These are phyloP conservation scores for Pomacea canaliculata DNA, from an alignment of 2,888 invertebrate species.

Conservation along the genomic window DNA sequence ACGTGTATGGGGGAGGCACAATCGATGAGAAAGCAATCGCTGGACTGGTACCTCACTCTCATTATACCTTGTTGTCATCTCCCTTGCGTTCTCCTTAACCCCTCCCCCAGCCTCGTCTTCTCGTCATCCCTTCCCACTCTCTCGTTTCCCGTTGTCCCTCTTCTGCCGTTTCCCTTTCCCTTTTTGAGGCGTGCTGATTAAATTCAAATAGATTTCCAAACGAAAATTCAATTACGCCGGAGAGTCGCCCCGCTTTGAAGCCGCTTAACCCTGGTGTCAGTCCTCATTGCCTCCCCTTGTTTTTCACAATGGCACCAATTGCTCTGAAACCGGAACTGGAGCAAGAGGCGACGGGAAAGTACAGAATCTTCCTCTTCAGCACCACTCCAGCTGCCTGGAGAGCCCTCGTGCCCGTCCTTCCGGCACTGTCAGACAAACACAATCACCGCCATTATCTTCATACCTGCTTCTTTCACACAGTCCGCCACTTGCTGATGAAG, in stretches of 20 bases:
- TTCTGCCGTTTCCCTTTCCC: not conserved
- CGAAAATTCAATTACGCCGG: conserved; percentile 25
- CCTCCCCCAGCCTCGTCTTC: not conserved
- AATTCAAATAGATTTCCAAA: conserved; percentile 23
- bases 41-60: not conserved
- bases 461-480: conserved; percentile 9
- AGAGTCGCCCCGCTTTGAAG: conserved; percentile 19
- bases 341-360: not conserved
- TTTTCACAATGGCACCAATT: conserved; percentile 17
- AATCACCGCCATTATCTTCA: conserved; percentile 7
- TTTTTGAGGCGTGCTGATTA: conserved; percentile 17
- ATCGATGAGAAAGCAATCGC: not conserved
- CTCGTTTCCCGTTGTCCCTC: not conserved
- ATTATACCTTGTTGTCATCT: not conserved
- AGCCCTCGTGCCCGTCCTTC: not conserved
- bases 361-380: not conserved
- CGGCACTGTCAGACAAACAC: conserved; percentile 6
- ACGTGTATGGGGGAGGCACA: not conserved
- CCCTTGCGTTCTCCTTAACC: not conserved
- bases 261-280: conserved; percentile 17
- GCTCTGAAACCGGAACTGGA: not conserved
- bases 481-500: too few relatives aligned
- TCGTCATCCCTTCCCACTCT: not conserved
- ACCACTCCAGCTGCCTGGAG: not conserved
- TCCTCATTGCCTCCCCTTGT: conserved; percentile 19